Base-by-base conservation (phyloP, 2,797 vertebrate species). In the Menidia menidia region DNA sequence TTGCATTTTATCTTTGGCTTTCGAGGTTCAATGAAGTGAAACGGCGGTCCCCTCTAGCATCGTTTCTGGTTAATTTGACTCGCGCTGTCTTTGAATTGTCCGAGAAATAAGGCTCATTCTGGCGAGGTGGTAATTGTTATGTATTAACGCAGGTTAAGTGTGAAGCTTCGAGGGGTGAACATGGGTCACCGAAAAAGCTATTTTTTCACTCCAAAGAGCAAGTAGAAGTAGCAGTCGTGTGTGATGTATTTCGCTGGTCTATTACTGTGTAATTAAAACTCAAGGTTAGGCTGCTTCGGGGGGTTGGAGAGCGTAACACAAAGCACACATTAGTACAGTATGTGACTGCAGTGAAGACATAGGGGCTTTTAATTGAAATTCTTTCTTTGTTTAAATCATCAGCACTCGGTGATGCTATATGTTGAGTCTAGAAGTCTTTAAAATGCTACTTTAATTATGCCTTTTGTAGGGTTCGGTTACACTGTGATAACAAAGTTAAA, bases 331-430 rank as follows among this genome's bases (percentile, higher is more conserved):
- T 52, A 59, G 43, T 25, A 18, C 11, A 14, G 16, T 39, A 33
- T 55, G 32, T 60, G 19, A 32, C 60, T 47, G 43, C 33, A 13
- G 43, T 15, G 14, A 30, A 56, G 51, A 44, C 2, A 32, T 4
- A 57, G 13, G 25, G 31, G 11, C 14, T 64, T 60, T 66, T 61
- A 6, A 64, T 9, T 68, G 19, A 10, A 7, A 63, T 55, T 19
- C 25, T 4, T 48, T 39, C 1, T 48, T 51, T 44, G 14, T 64
- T 33, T 52, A 33, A 3, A 18, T 54, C 0, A 6, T 59, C 3
- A 14, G 31, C 13, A 25, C 25, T 25, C 25, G 2, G 25, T 25
- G 25, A 25, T 25, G 25, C 25, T 25, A 25, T 1, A 25, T 4
- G 18, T n/a, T 66, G 25, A 6, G 31, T 51, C n/a, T 25, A 6